Conservation (phyloP, 2,797 vertebrate species). For the Rhynchotus rufescens region DNA sequence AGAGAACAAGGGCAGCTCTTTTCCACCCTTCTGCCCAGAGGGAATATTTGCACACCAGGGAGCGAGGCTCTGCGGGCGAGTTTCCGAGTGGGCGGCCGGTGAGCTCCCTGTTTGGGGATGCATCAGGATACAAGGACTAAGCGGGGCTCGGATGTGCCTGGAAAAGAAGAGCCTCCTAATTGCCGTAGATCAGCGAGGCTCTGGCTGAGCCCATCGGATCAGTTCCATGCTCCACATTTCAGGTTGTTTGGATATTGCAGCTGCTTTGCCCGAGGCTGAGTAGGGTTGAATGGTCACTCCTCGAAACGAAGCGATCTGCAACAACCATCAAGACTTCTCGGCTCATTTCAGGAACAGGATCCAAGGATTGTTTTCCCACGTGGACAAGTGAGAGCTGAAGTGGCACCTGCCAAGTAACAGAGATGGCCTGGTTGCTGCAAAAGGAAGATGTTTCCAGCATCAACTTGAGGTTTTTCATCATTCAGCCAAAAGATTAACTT, state of each 20-base stretch:
- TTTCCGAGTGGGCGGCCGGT: background rate
- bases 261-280: background rate
- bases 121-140: background rate
- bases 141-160: background rate
- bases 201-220: background rate
- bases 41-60: background rate
- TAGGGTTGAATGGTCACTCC: background rate
- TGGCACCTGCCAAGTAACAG: background rate
- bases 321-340: background rate
- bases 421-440: background rate
- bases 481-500: background rate
- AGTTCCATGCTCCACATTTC: fast-evolving
- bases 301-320: background rate
- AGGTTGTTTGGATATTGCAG: background rate
- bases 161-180: background rate
- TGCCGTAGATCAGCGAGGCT: background rate
- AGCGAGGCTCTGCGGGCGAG: background rate
- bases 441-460: background rate
- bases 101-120: too few species aligned
- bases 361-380: background rate
- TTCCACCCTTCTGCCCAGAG: background rate
- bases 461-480: background rate
- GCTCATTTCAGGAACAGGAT: background rate
- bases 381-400: background rate
- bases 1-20: background rate